phyloP scores from a whole-genome alignment of 2,113 vertebrate genomes.

The Dromaius novaehollandiae region DNA sequence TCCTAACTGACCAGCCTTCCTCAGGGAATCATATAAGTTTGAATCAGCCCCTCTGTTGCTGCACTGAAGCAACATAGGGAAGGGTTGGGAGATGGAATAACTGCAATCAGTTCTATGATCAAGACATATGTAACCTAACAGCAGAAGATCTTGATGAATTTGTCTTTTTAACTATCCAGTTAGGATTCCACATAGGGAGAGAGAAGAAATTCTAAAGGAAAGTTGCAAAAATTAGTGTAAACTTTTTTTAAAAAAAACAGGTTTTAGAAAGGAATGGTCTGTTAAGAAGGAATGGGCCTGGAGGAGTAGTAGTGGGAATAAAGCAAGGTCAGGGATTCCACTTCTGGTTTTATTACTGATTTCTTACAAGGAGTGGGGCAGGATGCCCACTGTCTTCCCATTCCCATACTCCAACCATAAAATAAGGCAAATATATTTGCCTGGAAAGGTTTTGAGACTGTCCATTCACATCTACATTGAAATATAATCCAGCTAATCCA shows the following conservation, averaged over 20 bases:
- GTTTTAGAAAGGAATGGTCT: neutral
- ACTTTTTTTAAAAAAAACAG: neutral
- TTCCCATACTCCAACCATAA: constrained; percentile 14
- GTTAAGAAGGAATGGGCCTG: neutral
- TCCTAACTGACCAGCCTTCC: neutral
- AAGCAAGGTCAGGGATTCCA: neutral
- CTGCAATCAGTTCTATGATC: neutral
- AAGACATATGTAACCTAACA: neutral
- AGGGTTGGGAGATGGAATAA: neutral
- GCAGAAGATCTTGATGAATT: neutral
- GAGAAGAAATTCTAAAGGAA: neutral
- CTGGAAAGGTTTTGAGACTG: constrained; percentile 8
- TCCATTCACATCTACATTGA: neutral
- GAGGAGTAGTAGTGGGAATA: neutral
- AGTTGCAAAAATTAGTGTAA: neutral
- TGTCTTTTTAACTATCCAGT: neutral
- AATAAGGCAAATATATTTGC: constrained; percentile 2
- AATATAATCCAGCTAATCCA: neutral
- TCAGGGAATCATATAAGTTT: neutral
- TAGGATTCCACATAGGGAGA: neutral
- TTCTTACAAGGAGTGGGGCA: neutral
- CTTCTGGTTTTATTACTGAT: neutral
- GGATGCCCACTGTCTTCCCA: neutral
- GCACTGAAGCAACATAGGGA: neutral
- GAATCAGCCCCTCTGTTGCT: neutral